Conservation (phyloP, 2,888 invertebrate genomes). For the Nasonia oneida region DNA sequence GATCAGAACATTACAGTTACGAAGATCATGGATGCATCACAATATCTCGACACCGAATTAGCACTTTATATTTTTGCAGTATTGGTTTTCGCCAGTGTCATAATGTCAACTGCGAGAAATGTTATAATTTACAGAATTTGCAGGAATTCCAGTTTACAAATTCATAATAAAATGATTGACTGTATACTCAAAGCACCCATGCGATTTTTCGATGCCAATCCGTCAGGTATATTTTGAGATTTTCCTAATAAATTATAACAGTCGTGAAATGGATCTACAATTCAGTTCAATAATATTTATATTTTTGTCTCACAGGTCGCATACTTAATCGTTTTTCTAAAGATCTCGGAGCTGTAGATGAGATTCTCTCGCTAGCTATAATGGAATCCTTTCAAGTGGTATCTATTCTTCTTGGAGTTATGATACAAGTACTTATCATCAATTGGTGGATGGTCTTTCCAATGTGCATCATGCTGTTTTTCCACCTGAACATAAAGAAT, state of each 20-base stretch:
- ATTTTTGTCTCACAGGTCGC: constrained; percentile 81
- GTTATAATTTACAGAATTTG: constrained; percentile 87
- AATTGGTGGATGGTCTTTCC: constrained; percentile 85
- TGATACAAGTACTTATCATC: constrained; percentile 87
- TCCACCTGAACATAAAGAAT: constrained; percentile 84
- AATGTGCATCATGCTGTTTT: constrained; percentile 82
- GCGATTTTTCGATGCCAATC: constrained; percentile 91
- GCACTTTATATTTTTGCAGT: constrained; percentile 81
- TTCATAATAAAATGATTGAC: constrained; percentile 90
- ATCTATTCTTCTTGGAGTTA: constrained; percentile 86
- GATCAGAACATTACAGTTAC: neutral
- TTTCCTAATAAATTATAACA: neutral
- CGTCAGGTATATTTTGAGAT: constrained; percentile 83
- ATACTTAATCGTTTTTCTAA: constrained; percentile 92
- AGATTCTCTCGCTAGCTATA: constrained; percentile 84
- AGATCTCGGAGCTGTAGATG: constrained; percentile 90
- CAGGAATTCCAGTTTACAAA: constrained; percentile 86
- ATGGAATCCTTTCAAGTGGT: constrained; percentile 85
- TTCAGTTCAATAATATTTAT: neutral
- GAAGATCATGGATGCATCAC: neutral
- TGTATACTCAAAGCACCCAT: constrained; percentile 88
- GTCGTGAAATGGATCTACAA: neutral
- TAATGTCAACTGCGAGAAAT: constrained; percentile 84
- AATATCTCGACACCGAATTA: constrained; percentile 34
- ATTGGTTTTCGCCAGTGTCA: constrained; percentile 82